Percentiles rank a stretch among this genome's conserved stretches.
Conservation (phyloP, 1,140 invertebrate genomes). For the Eulimnadia texana region DNA sequence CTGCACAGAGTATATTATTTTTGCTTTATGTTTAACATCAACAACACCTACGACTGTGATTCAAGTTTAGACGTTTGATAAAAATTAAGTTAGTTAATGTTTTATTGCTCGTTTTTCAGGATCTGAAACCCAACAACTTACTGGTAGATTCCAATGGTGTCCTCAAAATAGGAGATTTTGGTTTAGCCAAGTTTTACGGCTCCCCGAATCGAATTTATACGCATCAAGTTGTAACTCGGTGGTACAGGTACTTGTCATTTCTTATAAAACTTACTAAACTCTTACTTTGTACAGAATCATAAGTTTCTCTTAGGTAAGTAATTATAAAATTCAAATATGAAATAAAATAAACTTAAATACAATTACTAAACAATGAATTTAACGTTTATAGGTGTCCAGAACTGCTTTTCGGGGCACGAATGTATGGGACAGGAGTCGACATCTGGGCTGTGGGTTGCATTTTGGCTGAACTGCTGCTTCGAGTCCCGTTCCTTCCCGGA, state of each 20-base stretch:
- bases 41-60: not conserved
- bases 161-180: constrained; percentile 96
- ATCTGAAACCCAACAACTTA: constrained; percentile 98
- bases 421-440: constrained; percentile 92
- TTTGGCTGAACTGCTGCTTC: constrained; percentile 79
- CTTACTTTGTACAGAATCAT: no score
- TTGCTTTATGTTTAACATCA: not conserved
- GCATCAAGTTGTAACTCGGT: constrained; percentile 93
- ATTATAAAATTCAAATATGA: no score
- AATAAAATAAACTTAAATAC: no score
- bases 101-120: constrained; percentile 34
- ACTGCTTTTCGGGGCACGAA: constrained; percentile 82
- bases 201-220: constrained; percentile 93
- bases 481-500: constrained; percentile 87
- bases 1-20: constrained; percentile 56
- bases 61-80: not conserved
- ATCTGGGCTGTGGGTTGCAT: constrained; percentile 99
- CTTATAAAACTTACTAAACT: no score
- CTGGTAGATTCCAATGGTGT: constrained; percentile 83
- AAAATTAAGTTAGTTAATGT: constrained; percentile 3
- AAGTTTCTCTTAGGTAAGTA: no score
- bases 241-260: constrained; percentile 57
- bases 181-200: constrained; percentile 90
- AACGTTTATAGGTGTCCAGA: constrained; percentile 86
- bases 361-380: no score